Percentiles rank a stretch among this genome's conserved stretches.
Evolutionary conservation across 1,140 invertebrate genomes (phyloP).

Genomic region (Drosophila seguyi): DNA sequence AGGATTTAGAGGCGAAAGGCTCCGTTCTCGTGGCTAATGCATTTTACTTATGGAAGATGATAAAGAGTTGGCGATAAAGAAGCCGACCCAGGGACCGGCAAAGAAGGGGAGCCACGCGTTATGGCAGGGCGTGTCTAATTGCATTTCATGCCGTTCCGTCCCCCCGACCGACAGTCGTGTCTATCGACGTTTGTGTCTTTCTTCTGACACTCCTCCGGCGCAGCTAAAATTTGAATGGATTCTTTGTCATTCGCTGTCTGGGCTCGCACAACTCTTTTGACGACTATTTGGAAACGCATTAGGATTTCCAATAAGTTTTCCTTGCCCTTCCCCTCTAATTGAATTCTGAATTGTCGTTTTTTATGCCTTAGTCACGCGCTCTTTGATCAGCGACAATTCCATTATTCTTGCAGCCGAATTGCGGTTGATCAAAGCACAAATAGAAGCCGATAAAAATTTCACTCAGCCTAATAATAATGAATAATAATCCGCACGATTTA

Average conservation of each 20-base stretch:
- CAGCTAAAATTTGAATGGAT: conserved; percentile 59
- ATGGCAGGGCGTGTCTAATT: conserved; percentile 61
- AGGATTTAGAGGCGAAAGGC: conserved; percentile 34
- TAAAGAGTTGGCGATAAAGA: conserved; percentile 57
- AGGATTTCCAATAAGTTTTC: conserved; percentile 44
- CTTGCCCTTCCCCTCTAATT: conserved; percentile 7
- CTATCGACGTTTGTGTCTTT: conserved; percentile 40
- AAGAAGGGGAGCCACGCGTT: conserved; percentile 4
- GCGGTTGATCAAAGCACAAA: conserved; percentile 16
- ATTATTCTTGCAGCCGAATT: conserved; percentile 10
- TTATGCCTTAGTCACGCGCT: conserved; percentile 39
- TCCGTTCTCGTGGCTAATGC: conserved; percentile 65
- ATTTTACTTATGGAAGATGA: conserved; percentile 62
- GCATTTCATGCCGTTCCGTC: conserved; percentile 42
- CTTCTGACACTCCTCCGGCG: conserved; percentile 27
- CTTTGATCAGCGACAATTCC: conserved; percentile 4
- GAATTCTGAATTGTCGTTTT: conserved; percentile 19
- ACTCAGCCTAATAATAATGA: conserved; percentile 37
- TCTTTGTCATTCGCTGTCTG: conserved; percentile 25
- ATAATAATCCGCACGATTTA: conserved; percentile 49
- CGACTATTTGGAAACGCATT: conserved; percentile 65
- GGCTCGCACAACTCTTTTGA: conserved; percentile 61
- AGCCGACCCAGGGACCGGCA: neutral
- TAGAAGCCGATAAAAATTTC: conserved; percentile 16
- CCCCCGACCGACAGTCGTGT: conserved; percentile 45